phyloP scores from a whole-genome alignment of 2,113 vertebrate genomes.

The Oryzias celebensis region DNA sequence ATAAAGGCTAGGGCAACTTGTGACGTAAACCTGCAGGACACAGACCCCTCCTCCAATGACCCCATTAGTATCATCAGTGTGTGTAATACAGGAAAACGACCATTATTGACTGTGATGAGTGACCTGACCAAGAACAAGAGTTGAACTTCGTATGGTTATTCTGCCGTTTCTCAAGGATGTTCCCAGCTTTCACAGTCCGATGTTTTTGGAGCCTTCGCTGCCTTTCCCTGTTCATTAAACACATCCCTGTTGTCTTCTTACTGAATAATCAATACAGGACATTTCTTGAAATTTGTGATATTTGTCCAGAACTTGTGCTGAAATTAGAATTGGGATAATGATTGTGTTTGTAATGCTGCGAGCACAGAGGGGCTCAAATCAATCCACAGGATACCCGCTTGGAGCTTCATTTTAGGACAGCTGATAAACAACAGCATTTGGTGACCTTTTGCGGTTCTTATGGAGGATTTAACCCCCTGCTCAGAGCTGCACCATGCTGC shows the following conservation, averaged over 20 bases:
- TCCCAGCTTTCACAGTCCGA: too few species aligned
- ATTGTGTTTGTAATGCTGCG: conserved; percentile 19
- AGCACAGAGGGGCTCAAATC: conserved; percentile 41
- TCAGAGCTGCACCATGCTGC: conserved; percentile 62
- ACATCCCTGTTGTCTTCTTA: neutral
- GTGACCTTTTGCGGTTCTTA: conserved; percentile 80
- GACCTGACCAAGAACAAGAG: too few species aligned
- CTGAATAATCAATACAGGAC: neutral
- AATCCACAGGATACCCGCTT: conserved; percentile 44
- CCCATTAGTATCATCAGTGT: too few species aligned
- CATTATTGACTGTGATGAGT: too few species aligned
- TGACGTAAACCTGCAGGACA: too few species aligned
- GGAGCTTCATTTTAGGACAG: conserved; percentile 50
- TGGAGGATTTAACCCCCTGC: conserved; percentile 72
- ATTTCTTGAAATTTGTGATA: neutral
- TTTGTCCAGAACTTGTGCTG: neutral
- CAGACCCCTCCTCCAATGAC: too few species aligned
- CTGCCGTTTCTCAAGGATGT: too few species aligned
- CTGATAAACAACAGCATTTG: conserved; percentile 79
- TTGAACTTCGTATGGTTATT: too few species aligned
- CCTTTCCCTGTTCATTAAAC: neutral
- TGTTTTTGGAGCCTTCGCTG: too few species aligned
- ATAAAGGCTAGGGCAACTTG: too few species aligned
- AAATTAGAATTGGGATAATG: conserved; percentile 10
- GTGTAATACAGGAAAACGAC: too few species aligned